A percentile compares a stretch with the other conserved stretches of the same genome.
phyloP scores from a whole-genome alignment of 2,888 invertebrate genomes.

The Campoletis raptor region DNA sequence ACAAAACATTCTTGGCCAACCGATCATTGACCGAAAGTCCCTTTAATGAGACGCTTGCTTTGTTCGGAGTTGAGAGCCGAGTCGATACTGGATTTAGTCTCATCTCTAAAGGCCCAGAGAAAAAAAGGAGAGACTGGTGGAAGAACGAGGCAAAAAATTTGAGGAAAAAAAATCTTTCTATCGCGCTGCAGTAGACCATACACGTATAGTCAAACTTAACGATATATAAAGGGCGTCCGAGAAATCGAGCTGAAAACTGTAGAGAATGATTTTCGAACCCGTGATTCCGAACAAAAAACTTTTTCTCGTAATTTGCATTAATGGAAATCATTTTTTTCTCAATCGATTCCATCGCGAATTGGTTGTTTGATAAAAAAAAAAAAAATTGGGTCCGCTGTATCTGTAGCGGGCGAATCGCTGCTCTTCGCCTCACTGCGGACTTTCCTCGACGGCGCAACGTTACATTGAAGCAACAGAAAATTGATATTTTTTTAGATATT shows the following conservation, averaged over 20 bases:
- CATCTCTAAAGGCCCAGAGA: constrained; percentile 1
- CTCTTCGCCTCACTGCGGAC: background rate
- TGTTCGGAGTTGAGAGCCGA: constrained; percentile 35
- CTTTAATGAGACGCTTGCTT: constrained; percentile 31
- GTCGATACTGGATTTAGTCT: constrained; percentile 45
- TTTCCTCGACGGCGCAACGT: background rate
- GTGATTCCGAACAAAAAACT: background rate
- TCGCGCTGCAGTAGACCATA: constrained; percentile 22
- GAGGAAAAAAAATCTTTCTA: constrained; percentile 52
- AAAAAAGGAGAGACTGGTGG: constrained; percentile 1
- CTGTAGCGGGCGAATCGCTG: background rate
- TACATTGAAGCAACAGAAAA: background rate
- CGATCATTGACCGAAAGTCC: constrained; percentile 29
- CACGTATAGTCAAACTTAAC: background rate
- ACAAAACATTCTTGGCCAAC: constrained; percentile 13
- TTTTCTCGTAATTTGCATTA: background rate
- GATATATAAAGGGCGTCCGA: background rate
- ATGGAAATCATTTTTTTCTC: background rate
- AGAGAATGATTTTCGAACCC: background rate
- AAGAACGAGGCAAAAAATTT: constrained; percentile 25
- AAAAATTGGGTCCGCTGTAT: background rate
- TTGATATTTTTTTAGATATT: too few species aligned
- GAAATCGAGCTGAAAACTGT: background rate
- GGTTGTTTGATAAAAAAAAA: background rate
- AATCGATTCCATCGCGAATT: background rate